Conservation (phyloP, 2,113 vertebrate species). For the Otus sunia region DNA sequence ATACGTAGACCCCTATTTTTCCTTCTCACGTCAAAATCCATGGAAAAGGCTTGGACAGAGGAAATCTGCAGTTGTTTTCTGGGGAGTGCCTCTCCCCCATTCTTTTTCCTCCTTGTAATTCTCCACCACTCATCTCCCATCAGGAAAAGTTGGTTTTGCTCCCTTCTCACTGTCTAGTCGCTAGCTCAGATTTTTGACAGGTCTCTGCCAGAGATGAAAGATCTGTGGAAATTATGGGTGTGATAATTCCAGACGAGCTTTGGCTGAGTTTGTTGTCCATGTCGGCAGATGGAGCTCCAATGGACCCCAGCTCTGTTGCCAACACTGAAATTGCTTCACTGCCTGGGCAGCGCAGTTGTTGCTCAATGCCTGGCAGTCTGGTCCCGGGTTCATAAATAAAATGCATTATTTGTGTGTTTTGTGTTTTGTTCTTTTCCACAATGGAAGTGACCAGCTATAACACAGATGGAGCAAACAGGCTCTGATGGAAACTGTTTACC, state of each 20-base stretch:
- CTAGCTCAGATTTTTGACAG: not conserved
- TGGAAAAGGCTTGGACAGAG: not conserved
- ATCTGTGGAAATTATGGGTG: not conserved
- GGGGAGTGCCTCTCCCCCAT: fast-evolving
- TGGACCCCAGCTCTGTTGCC: not conserved
- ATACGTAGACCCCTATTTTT: not conserved
- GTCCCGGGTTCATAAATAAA: not conserved
- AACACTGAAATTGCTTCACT: not conserved
- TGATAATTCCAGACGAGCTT: not conserved
- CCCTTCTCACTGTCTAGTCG: not conserved
- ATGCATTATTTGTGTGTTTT: not conserved
- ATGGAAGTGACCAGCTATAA: not conserved
- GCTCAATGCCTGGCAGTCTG: not conserved
- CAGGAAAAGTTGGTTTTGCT: not conserved
- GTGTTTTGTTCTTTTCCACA: not conserved
- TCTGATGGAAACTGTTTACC: not conserved
- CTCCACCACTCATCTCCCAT: not conserved
- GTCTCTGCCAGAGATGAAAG: not conserved
- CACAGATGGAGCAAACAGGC: not conserved
- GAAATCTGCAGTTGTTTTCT: not conserved
- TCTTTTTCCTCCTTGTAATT: not conserved
- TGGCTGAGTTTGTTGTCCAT: not conserved
- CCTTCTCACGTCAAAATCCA: fast-evolving
- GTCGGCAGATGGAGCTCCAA: conserved; percentile 52
- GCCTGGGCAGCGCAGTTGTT: not conserved